Evolutionary conservation across 2,888 invertebrate species (phyloP).

Genomic region (Frankliniella fusca): DNA sequence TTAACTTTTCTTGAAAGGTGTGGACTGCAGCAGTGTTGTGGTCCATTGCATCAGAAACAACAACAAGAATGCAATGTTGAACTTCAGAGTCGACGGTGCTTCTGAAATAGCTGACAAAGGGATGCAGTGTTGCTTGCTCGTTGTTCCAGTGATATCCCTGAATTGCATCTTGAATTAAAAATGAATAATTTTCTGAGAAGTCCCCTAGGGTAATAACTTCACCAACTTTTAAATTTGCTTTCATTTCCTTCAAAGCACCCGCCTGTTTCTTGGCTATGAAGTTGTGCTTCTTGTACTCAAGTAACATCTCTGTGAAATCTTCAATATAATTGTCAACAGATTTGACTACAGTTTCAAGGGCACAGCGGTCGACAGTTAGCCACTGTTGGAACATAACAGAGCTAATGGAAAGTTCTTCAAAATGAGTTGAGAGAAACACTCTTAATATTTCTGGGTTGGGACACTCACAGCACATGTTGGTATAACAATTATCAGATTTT

Average conservation of each 20-base stretch:
- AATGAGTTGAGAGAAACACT: conserved; percentile 29
- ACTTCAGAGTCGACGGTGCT: too few relatives aligned
- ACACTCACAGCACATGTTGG: conserved; percentile 33
- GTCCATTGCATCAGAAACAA: conserved; percentile 26
- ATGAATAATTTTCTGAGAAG: conserved; percentile 40
- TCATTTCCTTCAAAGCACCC: conserved; percentile 32
- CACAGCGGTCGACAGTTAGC: too few relatives aligned
- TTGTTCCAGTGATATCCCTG: too few relatives aligned
- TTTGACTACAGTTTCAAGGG: not conserved
- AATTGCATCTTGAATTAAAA: too few relatives aligned
- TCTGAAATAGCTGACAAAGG: too few relatives aligned
- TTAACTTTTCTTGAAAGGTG: conserved; percentile 31
- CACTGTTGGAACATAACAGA: conserved; percentile 34
- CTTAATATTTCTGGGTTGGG: conserved; percentile 27
- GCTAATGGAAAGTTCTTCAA: conserved; percentile 31
- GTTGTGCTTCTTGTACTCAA: conserved; percentile 33
- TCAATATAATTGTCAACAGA: conserved; percentile 30
- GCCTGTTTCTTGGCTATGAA: conserved; percentile 38
- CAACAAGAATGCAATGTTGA: too few relatives aligned
- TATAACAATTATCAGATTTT: conserved; percentile 30
- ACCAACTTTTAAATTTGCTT: too few relatives aligned
- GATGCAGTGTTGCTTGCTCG: conserved; percentile 35
- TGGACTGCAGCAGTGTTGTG: conserved; percentile 39
- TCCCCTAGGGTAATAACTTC: conserved; percentile 38
- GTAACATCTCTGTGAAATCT: conserved; percentile 31